Base-by-base conservation (phyloP, 2,888 invertebrate species). In the Dorcus parallelipipedus region DNA sequence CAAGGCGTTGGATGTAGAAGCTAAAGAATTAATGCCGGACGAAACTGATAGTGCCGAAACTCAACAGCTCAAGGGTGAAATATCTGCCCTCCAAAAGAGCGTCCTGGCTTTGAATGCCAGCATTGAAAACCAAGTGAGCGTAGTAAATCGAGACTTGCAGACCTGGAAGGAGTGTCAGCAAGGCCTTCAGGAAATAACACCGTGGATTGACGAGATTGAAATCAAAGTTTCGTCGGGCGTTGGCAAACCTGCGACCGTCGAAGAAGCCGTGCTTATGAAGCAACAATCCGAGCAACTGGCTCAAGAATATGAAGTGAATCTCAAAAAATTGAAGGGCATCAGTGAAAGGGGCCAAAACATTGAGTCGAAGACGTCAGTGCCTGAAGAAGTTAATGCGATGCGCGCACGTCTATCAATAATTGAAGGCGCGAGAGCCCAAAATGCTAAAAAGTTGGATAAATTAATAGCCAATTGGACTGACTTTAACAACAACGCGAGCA, bases 171-270 rank as follows among this genome's bases (percentile, higher is more conserved):
- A 87, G 69, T 94, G 93, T 76, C 91, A 94, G 77, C 83, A 85
- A 47, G 88, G 86, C 55, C 83, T 94, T 38, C 84, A 89, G 59
- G 87, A 90, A 75, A 85, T 95, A 52, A 89, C 90, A 73, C 94
- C 95, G 0, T 93, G 95, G 90, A 85, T 97, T 56, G 91, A 94
- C 74, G 85, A 91, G 73, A 91, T 92, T 14, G 95, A 96, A 80
- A 78, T 87, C n/a, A 90, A 89, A 79, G 83, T 93, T 26, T 84
- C 87, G 14, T 83, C 83, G 61, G 85, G 87, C 23, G 76, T 87
- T 7, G 84, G 89, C 4, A 93, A 92, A 76, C 94, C 95, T 14
- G 79, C 85, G 3, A 87, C 87, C 45, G 80, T 95, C 53, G 82
- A 87, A 62, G 95, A 97, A 80, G 94, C 94, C n/a, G 82, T 87